Percentiles rank a stretch among this genome's conserved stretches.
Conservation (phyloP, 2,113 vertebrate species). For the Accipiter cooperii region DNA sequence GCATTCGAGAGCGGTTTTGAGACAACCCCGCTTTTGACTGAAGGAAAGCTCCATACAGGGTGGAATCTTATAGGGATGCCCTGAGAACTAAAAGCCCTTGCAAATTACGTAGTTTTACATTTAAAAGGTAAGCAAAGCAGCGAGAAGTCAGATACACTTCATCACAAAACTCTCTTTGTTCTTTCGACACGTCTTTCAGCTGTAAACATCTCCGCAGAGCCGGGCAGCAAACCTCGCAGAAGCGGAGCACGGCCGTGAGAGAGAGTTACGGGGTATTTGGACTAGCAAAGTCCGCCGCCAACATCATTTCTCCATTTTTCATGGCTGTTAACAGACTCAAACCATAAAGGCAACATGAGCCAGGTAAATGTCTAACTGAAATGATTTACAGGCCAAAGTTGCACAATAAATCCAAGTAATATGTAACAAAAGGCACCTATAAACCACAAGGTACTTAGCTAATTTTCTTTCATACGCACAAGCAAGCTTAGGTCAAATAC, state of each 20-base stretch:
- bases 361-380: slow-evolving; percentile 27
- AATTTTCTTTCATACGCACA: slow-evolving; percentile 42
- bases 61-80: background rate
- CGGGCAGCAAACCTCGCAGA: background rate
- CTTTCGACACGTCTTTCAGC: slow-evolving; percentile 5
- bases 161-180: slow-evolving; percentile 52
- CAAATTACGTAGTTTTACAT: slow-evolving; percentile 47
- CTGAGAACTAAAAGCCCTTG: slow-evolving; percentile 35
- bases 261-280: background rate
- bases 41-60: background rate
- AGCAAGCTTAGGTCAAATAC: background rate
- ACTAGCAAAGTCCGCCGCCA: background rate
- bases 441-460: slow-evolving; percentile 30
- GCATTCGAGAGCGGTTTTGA: slow-evolving; percentile 4
- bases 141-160: slow-evolving; percentile 41
- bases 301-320: background rate
- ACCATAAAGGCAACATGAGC: background rate
- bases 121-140: slow-evolving; percentile 60
- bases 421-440: slow-evolving; percentile 3
- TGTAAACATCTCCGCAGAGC: background rate
- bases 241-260: background rate
- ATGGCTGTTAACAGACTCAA: background rate
- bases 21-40: background rate
- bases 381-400: slow-evolving; percentile 17
- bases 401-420: slow-evolving; percentile 38